Evolutionary conservation across 2,797 vertebrate species (phyloP).

Genomic region (Microtus obscurus): DNA sequence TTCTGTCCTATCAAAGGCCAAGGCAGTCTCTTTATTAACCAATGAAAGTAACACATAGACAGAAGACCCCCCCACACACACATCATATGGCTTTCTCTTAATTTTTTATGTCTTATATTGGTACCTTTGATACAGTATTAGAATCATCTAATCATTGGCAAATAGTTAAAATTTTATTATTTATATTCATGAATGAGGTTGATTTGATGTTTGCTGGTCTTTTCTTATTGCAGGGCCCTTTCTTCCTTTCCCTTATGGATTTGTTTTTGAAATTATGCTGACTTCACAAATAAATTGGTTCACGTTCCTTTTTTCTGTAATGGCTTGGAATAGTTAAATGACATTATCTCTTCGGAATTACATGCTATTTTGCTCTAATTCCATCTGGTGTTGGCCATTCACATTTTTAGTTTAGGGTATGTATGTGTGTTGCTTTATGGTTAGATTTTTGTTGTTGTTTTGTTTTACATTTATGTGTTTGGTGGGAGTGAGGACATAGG

Average conservation of each 20-base stretch:
- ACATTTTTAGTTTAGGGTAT: background rate
- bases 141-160: background rate
- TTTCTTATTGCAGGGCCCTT: background rate
- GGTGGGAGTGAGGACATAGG: background rate
- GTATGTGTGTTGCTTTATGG: background rate
- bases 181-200: background rate
- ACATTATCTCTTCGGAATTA: background rate
- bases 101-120: background rate
- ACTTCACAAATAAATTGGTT: background rate
- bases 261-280: background rate
- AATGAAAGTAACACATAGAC: no score
- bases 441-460: background rate
- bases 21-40: no score
- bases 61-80: no score
- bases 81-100: background rate
- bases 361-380: background rate
- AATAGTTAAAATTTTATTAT: background rate
- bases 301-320: background rate
- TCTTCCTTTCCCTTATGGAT: background rate
- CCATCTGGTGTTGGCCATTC: background rate
- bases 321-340: background rate
- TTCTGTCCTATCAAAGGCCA: no score
- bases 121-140: conserved; percentile 34
- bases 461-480: background rate
- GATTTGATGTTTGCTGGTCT: background rate